Conservation (phyloP, 2,113 vertebrate species). For the Rhinolophus sinicus region DNA sequence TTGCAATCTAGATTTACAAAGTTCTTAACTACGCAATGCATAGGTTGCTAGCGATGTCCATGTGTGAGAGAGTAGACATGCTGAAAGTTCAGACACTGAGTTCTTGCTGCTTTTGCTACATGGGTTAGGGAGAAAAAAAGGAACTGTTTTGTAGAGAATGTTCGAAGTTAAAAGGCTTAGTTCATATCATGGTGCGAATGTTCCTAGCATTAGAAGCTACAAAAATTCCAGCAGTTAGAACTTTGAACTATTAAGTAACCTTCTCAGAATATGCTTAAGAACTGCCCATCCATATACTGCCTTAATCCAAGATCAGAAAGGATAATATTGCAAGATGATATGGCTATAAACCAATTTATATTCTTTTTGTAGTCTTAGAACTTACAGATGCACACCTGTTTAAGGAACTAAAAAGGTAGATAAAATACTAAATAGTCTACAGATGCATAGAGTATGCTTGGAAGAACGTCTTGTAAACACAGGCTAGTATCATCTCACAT, state of each 20-base stretch:
- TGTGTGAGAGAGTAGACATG: neutral
- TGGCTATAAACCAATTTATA: neutral
- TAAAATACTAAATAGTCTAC: neutral
- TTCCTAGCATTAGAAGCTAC: neutral
- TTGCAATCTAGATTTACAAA: neutral
- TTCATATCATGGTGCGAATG: neutral
- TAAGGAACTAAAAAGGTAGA: neutral
- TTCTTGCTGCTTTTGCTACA: neutral
- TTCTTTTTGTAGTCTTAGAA: conserved; percentile 1
- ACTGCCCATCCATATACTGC: neutral
- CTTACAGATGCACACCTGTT: neutral
- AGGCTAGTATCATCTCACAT: neutral
- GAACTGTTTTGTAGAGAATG: neutral
- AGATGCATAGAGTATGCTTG: neutral
- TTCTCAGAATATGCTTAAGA: conserved; percentile 7
- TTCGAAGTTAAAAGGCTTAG: neutral
- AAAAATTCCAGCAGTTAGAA: neutral
- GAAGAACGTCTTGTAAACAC: neutral
- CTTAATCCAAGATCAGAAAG: conserved; percentile 23
- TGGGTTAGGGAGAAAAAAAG: neutral
- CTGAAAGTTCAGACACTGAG: neutral
- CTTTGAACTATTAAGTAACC: neutral
- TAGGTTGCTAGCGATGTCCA: neutral
- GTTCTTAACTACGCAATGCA: neutral
- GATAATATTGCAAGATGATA: neutral